Evolutionary conservation across 2,797 vertebrate species (phyloP).

Genomic region (Microcaecilia unicolor): DNA sequence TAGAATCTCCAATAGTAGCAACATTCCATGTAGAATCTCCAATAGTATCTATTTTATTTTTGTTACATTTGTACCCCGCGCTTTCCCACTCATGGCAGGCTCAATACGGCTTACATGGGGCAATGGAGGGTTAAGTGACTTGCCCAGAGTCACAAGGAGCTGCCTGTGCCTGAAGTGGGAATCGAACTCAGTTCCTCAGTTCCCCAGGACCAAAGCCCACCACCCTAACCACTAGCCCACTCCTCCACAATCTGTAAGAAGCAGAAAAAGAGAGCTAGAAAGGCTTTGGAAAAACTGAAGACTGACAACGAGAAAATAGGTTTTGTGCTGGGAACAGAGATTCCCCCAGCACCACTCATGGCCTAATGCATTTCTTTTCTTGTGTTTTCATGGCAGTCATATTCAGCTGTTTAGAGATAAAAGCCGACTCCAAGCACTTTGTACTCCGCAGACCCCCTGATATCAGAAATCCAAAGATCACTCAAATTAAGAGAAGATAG

Average conservation of each 20-base stretch:
- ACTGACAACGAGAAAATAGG: constrained; percentile 1
- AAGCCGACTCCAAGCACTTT: constrained; percentile 39
- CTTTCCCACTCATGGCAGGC: too few species aligned
- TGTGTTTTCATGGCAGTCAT: constrained; percentile 26
- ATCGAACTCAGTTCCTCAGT: too few species aligned
- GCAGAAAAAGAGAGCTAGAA: not conserved
- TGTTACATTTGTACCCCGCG: too few species aligned
- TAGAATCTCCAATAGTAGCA: too few species aligned
- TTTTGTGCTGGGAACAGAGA: constrained; percentile 33
- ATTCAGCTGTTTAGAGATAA: constrained; percentile 41
- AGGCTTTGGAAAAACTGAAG: not conserved
- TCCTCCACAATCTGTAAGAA: not conserved
- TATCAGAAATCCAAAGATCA: constrained; percentile 42
- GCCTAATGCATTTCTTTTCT: constrained; percentile 35
- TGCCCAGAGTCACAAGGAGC: too few species aligned
- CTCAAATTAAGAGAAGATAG: constrained; percentile 45
- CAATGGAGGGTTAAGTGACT: too few species aligned
- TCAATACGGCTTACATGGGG: too few species aligned
- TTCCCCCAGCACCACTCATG: constrained; percentile 27
- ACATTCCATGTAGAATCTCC: too few species aligned
- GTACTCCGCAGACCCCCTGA: constrained; percentile 23
- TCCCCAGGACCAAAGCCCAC: too few species aligned
- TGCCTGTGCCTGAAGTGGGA: too few species aligned
- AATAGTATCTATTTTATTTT: too few species aligned
- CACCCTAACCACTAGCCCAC: too few species aligned